Percentiles rank a stretch among this genome's conserved stretches.
These are phyloP conservation scores for Amiota mariae DNA, from an alignment of 2,888 invertebrate species.

Conservation along the genomic window DNA sequence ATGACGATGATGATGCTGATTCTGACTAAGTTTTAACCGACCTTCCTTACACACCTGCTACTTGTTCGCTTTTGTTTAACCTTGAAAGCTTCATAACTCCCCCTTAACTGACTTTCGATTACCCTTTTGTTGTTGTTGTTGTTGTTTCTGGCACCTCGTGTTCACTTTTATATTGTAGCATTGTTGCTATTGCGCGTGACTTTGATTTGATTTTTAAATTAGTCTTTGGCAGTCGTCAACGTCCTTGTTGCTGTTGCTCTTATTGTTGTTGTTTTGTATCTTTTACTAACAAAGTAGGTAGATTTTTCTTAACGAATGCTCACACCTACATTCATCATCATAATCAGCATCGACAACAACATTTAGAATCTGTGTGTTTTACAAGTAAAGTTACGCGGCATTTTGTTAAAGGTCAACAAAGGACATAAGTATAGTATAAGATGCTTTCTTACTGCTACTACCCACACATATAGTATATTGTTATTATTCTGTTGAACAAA, in stretches of 20 bases:
- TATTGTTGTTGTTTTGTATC: constrained; percentile 31
- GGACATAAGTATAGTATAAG: constrained; percentile 43
- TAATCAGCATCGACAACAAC: not conserved
- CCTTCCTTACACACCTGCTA: constrained; percentile 48
- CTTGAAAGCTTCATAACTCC: constrained; percentile 36
- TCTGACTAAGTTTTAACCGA: constrained; percentile 35
- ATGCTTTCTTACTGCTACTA: too few relatives aligned
- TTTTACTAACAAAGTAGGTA: not conserved
- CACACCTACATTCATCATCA: constrained; percentile 18
- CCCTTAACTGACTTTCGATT: not conserved
- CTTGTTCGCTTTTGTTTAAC: constrained; percentile 46
- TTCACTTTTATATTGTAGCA: constrained; percentile 40
- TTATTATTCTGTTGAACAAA: too few relatives aligned
- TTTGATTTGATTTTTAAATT: constrained; percentile 69
- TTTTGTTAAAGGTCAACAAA: constrained; percentile 67
- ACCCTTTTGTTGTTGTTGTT: not conserved
- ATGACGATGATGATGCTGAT: constrained; percentile 8
- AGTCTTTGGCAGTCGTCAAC: constrained; percentile 53
- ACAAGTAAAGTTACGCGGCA: constrained; percentile 32
- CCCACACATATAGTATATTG: too few relatives aligned
- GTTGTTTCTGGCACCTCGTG: not conserved
- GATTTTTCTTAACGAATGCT: constrained; percentile 27
- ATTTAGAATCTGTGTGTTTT: not conserved
- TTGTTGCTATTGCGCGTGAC: constrained; percentile 65
- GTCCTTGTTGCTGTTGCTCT: constrained; percentile 31